A percentile compares a stretch with the other conserved stretches of the same genome.
Evolutionary conservation across 1,140 invertebrate species (phyloP).

Genomic region (Myzus persicae): DNA sequence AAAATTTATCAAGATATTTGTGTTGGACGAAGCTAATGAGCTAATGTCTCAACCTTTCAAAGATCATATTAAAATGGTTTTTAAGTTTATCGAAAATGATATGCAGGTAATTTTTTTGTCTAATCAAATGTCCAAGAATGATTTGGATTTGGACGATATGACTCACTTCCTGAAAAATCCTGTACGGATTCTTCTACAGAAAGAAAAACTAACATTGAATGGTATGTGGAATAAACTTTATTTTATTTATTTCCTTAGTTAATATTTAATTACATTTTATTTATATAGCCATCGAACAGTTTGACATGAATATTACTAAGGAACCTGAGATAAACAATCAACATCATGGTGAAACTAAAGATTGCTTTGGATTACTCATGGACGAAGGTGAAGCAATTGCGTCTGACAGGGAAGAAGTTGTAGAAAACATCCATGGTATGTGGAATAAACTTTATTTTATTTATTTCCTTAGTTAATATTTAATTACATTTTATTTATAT

Average conservation of each 20-base stretch:
- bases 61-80: constrained; percentile 99
- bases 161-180: constrained; percentile 97
- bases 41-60: constrained; percentile 99
- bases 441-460: neutral
- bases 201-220: constrained; percentile 97
- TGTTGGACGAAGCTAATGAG: constrained; percentile 99
- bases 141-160: constrained; percentile 93
- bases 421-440: too few species aligned
- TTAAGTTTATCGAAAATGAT: constrained; percentile 86
- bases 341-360: constrained; percentile 67
- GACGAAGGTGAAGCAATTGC: constrained; percentile 78
- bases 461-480: neutral
- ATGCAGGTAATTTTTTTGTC: constrained; percentile 97
- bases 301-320: too few species aligned
- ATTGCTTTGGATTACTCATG: constrained; percentile 71
- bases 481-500: too few species aligned
- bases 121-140: constrained; percentile 96
- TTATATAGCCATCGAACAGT: too few species aligned
- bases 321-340: too few species aligned
- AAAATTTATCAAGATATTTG: constrained; percentile 92
- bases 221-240: constrained; percentile 66
- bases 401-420: too few species aligned
- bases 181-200: constrained; percentile 95
- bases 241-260: neutral
- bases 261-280: too few species aligned